Conservation (phyloP, 2,888 invertebrate species). For the Pinctada fucata region DNA sequence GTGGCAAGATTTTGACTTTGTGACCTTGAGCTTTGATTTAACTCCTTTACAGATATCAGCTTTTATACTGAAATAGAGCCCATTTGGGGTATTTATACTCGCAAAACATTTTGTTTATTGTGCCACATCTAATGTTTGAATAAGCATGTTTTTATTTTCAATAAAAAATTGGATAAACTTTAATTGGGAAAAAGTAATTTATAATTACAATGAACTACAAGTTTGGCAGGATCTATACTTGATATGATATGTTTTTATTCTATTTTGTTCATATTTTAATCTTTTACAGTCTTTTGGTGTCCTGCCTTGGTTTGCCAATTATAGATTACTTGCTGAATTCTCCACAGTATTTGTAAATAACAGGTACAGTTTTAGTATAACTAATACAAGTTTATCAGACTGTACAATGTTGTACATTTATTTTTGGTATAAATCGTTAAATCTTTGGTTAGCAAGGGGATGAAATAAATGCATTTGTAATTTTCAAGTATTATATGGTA, state of each 20-base stretch:
- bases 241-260: neutral
- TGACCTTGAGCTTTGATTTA: no score
- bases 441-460: neutral
- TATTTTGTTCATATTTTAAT: no score
- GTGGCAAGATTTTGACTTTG: no score
- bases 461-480: neutral
- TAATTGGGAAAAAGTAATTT: neutral
- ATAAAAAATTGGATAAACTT: no score
- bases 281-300: constrained; percentile 70
- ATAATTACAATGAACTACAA: neutral
- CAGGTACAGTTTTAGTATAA: constrained; percentile 57
- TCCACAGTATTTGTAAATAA: constrained; percentile 76
- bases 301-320: constrained; percentile 75
- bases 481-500: neutral
- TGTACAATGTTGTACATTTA: neutral
- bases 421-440: neutral
- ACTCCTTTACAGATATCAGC: no score
- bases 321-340: constrained; percentile 74
- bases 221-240: neutral
- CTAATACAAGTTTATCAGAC: no score
- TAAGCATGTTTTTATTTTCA: no score
- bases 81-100: no score
- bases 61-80: no score
- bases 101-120: no score
- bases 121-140: no score